phyloP scores from a whole-genome alignment of 2,888 invertebrate species.

The Morinoia aosen region DNA sequence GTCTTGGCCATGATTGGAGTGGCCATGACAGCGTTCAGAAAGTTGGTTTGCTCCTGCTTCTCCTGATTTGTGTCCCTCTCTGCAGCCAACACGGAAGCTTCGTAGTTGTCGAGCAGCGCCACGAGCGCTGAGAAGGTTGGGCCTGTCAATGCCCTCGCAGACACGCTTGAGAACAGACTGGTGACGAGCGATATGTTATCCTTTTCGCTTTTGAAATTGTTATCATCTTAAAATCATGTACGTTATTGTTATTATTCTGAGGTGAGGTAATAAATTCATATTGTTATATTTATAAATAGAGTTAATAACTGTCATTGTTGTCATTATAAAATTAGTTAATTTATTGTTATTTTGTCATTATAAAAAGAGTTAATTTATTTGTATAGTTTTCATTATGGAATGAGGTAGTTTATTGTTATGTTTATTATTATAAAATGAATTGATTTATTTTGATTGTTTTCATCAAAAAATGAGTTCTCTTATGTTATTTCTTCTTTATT shows the following conservation, averaged over 20 bases:
- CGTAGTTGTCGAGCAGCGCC: slow-evolving; percentile 86
- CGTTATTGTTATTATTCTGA: not conserved
- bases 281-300: too few relatives aligned
- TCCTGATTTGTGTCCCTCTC: slow-evolving; percentile 83
- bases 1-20: slow-evolving; percentile 83
- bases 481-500: too few relatives aligned
- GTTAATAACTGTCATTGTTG: too few relatives aligned
- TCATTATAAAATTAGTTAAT: too few relatives aligned
- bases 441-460: too few relatives aligned
- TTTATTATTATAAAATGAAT: too few relatives aligned
- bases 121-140: slow-evolving; percentile 77
- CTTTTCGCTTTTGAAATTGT: not conserved
- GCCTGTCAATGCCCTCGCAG: slow-evolving; percentile 55
- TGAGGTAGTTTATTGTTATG: too few relatives aligned
- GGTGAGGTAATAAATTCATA: not conserved
- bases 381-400: too few relatives aligned
- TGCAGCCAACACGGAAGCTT: slow-evolving; percentile 80
- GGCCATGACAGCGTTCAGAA: slow-evolving; percentile 83
- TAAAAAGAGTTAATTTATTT: too few relatives aligned
- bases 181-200: not conserved
- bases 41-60: slow-evolving; percentile 82
- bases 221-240: not conserved
- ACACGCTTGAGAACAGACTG: slow-evolving; percentile 59
- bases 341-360: too few relatives aligned
- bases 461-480: too few relatives aligned